phyloP scores from a whole-genome alignment of 2,797 vertebrate genomes.

The Novumbra hubbsi region DNA sequence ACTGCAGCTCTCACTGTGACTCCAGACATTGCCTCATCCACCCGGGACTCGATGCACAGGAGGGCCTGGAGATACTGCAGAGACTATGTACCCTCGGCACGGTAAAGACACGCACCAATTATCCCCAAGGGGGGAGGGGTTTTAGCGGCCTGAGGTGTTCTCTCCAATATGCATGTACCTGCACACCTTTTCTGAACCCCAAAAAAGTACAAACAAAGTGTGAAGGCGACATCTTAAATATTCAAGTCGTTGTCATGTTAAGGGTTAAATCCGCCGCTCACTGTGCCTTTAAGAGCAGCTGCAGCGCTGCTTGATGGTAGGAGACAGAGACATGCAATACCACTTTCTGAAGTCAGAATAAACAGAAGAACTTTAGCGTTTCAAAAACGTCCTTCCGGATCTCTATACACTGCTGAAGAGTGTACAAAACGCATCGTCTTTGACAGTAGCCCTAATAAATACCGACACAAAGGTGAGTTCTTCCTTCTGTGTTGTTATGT shows the following conservation, averaged over 20 bases:
- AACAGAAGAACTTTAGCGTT: slow-evolving; percentile 25
- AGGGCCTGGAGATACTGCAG: slow-evolving; percentile 73
- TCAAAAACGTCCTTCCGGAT: slow-evolving; percentile 14
- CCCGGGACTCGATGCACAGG: slow-evolving; percentile 70
- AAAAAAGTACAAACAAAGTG: background rate
- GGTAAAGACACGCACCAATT: slow-evolving; percentile 66
- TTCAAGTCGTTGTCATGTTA: background rate
- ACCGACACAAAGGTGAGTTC: slow-evolving; percentile 50
- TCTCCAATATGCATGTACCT: background rate
- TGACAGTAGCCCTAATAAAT: background rate
- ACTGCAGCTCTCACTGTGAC: slow-evolving; percentile 87
- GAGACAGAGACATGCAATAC: slow-evolving; percentile 32
- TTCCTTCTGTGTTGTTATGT: slow-evolving; percentile 25
- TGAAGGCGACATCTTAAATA: background rate
- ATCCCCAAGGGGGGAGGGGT: too few relatives aligned
- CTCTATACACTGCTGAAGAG: background rate
- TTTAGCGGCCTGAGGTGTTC: too few relatives aligned
- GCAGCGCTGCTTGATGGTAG: slow-evolving; percentile 23
- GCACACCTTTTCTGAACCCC: background rate
- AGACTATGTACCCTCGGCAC: slow-evolving; percentile 81
- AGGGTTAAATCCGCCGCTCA: background rate
- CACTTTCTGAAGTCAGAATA: slow-evolving; percentile 52
- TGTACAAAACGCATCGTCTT: background rate
- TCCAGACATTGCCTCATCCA: slow-evolving; percentile 73
- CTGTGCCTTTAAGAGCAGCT: slow-evolving; percentile 61